Base-by-base conservation (phyloP, 2,888 invertebrate genomes). In the Oxyteleia sp. region DNA sequence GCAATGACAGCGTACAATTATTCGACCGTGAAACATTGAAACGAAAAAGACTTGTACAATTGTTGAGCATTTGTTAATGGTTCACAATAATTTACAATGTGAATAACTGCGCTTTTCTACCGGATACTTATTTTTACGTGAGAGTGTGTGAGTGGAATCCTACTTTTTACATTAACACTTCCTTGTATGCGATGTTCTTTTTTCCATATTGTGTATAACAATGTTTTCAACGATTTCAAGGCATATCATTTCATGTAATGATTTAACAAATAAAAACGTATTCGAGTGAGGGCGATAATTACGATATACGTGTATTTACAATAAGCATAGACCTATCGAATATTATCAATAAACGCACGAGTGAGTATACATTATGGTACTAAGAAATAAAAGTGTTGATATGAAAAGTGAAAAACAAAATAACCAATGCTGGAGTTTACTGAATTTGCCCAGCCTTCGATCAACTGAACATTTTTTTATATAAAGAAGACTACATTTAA, bases 341-440 rank as follows among this genome's bases (percentile, higher is more conserved):
- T 79, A 71, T 71, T 79, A 72, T 64, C 43, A 41, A 71, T 45
- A 79, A 69, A 79, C 79, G 71, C 68, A 69, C 41, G 61, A 79
- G 57, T 64, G 66, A 75, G 63, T 55, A 57, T 69, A 79, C 71
- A 49, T 64, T 64, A 72, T 79, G 63, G 57, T 79, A 72, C 63
- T 79, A 72, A 51, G 45, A 79, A 79, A 79, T 79, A 79, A 79
- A 79, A 79, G 57, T 78, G 76, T 78, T 78, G 63, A 78, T 68
- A 78, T 69, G 41, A 68, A 78, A 78, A 63, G 38, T 29, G 45
- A 26, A 23, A 32, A 61, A 1, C 10, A 11, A 18, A 41, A 23
- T 38, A 8, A 59, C 41, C 23, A 13, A 16, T 57, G 20, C 15
- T 23, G 18, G 15, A 49, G 16, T 10, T 45, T 45, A 45, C 16